Conservation (phyloP, 2,797 vertebrate genomes). For the Tinamus major region DNA sequence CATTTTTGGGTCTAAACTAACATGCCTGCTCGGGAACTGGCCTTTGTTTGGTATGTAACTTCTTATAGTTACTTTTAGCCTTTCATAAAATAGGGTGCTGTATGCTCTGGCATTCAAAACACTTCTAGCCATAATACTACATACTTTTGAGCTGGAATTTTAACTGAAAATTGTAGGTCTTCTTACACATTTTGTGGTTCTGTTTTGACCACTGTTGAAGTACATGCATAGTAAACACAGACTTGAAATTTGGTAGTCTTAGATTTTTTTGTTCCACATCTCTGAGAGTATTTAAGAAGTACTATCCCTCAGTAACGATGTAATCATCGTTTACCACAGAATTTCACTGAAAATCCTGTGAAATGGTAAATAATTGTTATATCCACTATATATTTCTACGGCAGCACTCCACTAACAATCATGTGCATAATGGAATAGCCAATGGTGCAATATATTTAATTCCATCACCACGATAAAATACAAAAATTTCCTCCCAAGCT, state of each 20-base stretch:
- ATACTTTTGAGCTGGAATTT: background rate
- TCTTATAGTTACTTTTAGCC: background rate
- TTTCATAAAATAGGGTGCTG: background rate
- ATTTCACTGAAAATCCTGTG: background rate
- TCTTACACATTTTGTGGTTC: background rate
- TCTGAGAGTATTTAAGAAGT: background rate
- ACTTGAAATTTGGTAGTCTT: background rate
- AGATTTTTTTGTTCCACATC: background rate
- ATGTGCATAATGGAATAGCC: background rate
- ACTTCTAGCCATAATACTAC: background rate
- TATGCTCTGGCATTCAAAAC: background rate
- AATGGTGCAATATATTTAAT: background rate
- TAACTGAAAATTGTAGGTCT: background rate
- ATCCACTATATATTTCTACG: background rate
- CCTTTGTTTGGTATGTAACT: background rate
- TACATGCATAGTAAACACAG: background rate
- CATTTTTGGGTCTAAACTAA: background rate
- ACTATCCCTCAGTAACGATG: background rate
- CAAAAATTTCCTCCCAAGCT: background rate
- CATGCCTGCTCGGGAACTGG: background rate
- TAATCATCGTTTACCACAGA: background rate
- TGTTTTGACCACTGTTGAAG: background rate
- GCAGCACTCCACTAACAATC: background rate
- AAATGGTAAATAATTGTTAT: background rate
- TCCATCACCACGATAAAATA: background rate